phyloP scores from a whole-genome alignment of 1,140 invertebrate genomes.

The Polypedilum vanderplanki region DNA sequence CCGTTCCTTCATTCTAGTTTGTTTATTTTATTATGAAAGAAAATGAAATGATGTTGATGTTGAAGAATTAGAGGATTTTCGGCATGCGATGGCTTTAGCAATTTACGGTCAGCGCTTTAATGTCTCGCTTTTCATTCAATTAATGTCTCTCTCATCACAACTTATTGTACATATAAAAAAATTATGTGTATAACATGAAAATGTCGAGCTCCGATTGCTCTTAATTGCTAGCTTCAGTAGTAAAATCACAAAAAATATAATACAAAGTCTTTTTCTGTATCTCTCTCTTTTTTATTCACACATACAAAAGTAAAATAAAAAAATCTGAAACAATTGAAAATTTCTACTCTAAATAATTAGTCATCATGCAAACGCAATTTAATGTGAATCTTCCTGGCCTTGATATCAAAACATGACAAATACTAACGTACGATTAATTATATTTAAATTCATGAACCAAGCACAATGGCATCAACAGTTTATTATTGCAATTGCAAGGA shows the following conservation, averaged over 20 bases:
- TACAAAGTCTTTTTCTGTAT: not conserved
- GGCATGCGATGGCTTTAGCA: not conserved
- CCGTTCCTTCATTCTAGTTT: not conserved
- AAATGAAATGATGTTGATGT: not conserved
- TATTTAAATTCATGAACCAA: not conserved
- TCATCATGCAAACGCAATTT: not conserved
- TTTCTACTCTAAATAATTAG: conserved; percentile 3
- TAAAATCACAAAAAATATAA: not conserved
- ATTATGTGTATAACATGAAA: not conserved
- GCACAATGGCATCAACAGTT: not conserved
- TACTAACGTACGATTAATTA: conserved; percentile 1
- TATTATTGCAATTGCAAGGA: not conserved
- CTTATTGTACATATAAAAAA: not conserved
- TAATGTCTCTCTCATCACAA: conserved; percentile 8
- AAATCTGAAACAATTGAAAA: not conserved
- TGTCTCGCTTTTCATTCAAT: conserved; percentile 12
- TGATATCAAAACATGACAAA: not conserved
- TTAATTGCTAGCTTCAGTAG: conserved; percentile 12
- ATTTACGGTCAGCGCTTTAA: conserved; percentile 10
- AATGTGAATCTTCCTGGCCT: conserved; percentile 16
- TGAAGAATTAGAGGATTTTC: not conserved
- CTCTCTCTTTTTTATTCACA: not conserved
- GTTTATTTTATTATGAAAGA: not conserved
- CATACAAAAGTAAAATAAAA: not conserved
- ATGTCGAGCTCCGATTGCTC: conserved; percentile 15